These are phyloP conservation scores for Mobula birostris DNA, from an alignment of 2,113 vertebrate species.

Conservation along the genomic window DNA sequence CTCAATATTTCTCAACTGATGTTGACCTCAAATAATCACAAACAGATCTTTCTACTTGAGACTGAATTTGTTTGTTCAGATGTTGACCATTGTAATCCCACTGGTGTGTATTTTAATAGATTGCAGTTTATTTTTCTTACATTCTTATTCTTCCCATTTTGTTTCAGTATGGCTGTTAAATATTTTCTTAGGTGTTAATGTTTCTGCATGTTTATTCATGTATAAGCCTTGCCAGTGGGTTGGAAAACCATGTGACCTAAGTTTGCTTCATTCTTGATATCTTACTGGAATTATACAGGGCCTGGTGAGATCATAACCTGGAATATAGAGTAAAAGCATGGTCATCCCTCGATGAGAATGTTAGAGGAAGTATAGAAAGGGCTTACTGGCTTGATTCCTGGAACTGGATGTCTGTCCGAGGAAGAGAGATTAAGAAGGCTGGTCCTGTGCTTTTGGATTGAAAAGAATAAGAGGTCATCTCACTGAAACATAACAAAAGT, in stretches of 20 bases:
- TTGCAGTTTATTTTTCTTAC: constrained; percentile 34
- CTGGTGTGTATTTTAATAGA: constrained; percentile 45
- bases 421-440: too few species aligned
- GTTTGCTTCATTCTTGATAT: not conserved
- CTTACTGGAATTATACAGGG: too few species aligned
- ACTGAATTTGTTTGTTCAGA: constrained; percentile 53
- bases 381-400: too few species aligned
- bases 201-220: not conserved
- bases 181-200: not conserved
- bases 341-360: too few species aligned
- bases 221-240: not conserved
- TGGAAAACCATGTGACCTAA: not conserved
- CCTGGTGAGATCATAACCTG: too few species aligned
- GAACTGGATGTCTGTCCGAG: too few species aligned
- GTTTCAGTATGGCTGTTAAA: not conserved
- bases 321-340: too few species aligned
- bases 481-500: too few species aligned
- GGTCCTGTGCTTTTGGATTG: too few species aligned
- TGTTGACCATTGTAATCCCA: constrained; percentile 49
- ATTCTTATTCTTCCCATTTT: not conserved
- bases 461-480: too few species aligned
- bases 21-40: constrained; percentile 45
- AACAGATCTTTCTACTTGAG: not conserved
- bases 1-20: constrained; percentile 54
- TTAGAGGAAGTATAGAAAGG: too few species aligned